Conservation (phyloP, 2,797 vertebrate genomes). For the Ctenopoma multispine region DNA sequence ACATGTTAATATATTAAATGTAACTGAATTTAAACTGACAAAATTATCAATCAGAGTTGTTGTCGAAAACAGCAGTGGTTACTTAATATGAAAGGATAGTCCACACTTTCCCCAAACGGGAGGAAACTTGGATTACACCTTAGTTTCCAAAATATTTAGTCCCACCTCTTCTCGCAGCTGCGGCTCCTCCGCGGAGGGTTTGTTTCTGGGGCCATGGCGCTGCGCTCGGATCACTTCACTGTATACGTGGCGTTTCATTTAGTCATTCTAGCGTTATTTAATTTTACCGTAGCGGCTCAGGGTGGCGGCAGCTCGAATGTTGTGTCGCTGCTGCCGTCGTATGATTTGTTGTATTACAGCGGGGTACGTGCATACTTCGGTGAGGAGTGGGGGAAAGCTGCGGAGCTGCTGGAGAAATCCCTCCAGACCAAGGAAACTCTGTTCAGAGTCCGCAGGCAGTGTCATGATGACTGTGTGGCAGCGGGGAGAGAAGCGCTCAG, state of each 20-base stretch:
- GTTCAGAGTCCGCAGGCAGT: slow-evolving; percentile 80
- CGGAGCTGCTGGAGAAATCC: slow-evolving; percentile 89
- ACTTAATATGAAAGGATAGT: neutral
- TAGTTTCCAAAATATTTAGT: slow-evolving; percentile 43
- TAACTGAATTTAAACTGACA: neutral
- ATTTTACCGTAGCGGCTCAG: slow-evolving; percentile 18
- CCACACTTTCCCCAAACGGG: neutral
- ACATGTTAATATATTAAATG: neutral
- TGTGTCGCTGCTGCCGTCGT: slow-evolving; percentile 80
- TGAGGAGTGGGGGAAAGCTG: slow-evolving; percentile 89
- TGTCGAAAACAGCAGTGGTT: neutral
- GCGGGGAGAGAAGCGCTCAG: slow-evolving; percentile 56
- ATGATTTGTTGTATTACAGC: slow-evolving; percentile 90
- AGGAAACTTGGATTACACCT: slow-evolving; percentile 35
- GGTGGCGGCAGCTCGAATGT: slow-evolving; percentile 32
- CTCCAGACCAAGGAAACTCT: slow-evolving; percentile 83
- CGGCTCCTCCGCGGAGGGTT: slow-evolving; percentile 20
- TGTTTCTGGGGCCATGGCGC: slow-evolving; percentile 78
- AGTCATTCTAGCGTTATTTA: slow-evolving; percentile 20
- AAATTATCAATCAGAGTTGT: rapidly evolving
- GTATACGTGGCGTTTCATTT: slow-evolving; percentile 85
- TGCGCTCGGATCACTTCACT: slow-evolving; percentile 43
- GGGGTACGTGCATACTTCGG: slow-evolving; percentile 90
- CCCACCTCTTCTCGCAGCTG: slow-evolving; percentile 58
- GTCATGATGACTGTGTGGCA: slow-evolving; percentile 81